Percentiles rank a stretch among this genome's conserved stretches.
Conservation (phyloP, 2,888 invertebrate genomes). For the Congeria kusceri region DNA sequence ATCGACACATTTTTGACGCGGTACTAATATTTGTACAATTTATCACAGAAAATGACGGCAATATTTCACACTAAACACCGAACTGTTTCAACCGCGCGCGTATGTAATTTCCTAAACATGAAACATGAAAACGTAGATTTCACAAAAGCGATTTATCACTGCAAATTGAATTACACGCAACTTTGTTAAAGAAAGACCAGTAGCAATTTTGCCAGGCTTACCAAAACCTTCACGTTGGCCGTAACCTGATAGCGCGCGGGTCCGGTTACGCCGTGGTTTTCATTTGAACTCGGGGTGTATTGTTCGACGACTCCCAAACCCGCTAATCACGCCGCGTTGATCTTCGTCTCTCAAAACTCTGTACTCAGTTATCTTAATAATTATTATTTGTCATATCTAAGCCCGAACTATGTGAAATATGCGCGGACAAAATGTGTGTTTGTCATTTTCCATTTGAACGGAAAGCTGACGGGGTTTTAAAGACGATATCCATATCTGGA, state of each 20-base stretch:
- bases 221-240: slow-evolving; percentile 11
- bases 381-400: slow-evolving; percentile 36
- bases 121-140: no score
- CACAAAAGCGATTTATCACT: no score
- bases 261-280: slow-evolving; percentile 10
- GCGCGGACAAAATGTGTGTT: slow-evolving; percentile 13
- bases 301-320: slow-evolving; percentile 2
- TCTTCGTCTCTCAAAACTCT: neutral
- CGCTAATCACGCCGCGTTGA: neutral
- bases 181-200: no score
- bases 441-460: slow-evolving; percentile 4
- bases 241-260: neutral
- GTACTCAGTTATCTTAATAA: slow-evolving; percentile 18
- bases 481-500: neutral
- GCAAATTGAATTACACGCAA: no score
- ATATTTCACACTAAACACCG: no score
- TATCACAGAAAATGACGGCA: no score
- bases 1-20: no score
- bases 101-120: no score
- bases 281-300: slow-evolving; percentile 21
- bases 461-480: neutral
- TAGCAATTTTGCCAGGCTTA: no score
- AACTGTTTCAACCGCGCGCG: no score
- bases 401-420: slow-evolving; percentile 36
- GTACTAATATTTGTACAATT: no score